Evolutionary conservation across 2,888 invertebrate genomes (phyloP), one percentile per base, ranked within the genome.

Genomic region (Mimachlamys varia): DNA sequence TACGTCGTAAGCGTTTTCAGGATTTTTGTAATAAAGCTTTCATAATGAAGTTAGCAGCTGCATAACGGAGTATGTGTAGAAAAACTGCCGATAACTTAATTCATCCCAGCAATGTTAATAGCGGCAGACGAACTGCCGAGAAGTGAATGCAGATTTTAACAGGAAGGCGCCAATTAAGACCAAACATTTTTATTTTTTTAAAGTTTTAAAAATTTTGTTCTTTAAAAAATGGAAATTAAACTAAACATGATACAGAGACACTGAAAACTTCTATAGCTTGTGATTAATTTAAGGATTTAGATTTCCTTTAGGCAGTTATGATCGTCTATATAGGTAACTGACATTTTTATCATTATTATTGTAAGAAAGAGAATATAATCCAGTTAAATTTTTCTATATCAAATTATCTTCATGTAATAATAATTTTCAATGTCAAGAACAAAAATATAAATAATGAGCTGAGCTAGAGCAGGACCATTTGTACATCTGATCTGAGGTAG

Each of bases 21-120:
- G 22, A 76, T 76, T 76, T 76, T 76, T 76, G 76, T 76, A 76
- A 76, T 76, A 76, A 76, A 76, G 76, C 76, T 76, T 76, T 76
- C 76, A 76, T 76, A 76, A 76, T 76, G 76, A 76, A 76, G 76
- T 76, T 76, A 76, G 76, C 76, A 76, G 76, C 76, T 76, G 76
- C 76, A 27, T 76, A 76, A 33, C 76, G 17, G 76, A 76, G 76
- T 33, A 76, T 76, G 76, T 76, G 33, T 10, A 76, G 76, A 76
- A 76, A 76, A 76, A 76, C 27, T 33, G 33, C 22, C 76, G 33
- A 76, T 76, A 76, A 76, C 76, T 76, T 76, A 76, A 76, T 76
- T 76, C 76, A 76, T 76, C 15, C 76, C 76, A 76, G 76, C 76
- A 76, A 76, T 76, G 76, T 76, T 76, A 76, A 76, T 76, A 76